Base-by-base conservation (phyloP, 2,113 vertebrate species). In the Prietella phreatophila region DNA sequence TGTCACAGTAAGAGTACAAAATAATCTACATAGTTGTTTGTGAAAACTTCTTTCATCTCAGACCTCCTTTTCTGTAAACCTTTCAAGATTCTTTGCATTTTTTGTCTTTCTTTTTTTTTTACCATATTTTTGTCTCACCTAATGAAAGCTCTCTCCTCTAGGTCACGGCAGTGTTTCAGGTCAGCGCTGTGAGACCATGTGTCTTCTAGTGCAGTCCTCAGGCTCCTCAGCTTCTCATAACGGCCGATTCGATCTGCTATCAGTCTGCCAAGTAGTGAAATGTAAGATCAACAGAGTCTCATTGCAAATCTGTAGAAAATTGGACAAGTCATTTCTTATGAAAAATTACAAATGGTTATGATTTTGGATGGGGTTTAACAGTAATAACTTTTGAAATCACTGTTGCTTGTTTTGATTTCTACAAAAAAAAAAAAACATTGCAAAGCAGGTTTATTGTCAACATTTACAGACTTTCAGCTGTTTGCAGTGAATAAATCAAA, bases 101-200 rank as follows among this genome's bases (percentile, higher is more conserved):
- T 47, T 17, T 4, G 1, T 27, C 1, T 50, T 47, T 27, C 0
- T 7, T 17, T 27, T 47, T 50, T 27, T 73, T 36, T 39, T 22
- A 22, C 20, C 36, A 3, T 78, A 25, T 10, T 10, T 75, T 9
- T 86, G 39, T 36, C 83, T 71, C 76, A 97, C 96, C 95, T 93
- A 11, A 93, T 89, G n/a, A 95, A 96, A 67, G 81, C 89, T 47
- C 91, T 92, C 87, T 96, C 95, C 63, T 96, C 94, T 3, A 91
- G 85, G 22, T 96, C 95, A 87, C 92, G 91, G 42, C 94, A 92
- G 79, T 89, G 93, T 93, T 97, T 97, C 81, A 94, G 84, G 6
- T 82, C 86, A 0, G 84, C 86, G n/a, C 93, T 95, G 65, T 73
- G 92, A 14, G 90, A 86, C 96, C 96, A 97, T 5, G 95, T 93